These are phyloP conservation scores for Crambe crambe DNA, from an alignment of 37 sponge, comb jelly and placozoan genomes.

Conservation along the genomic window DNA sequence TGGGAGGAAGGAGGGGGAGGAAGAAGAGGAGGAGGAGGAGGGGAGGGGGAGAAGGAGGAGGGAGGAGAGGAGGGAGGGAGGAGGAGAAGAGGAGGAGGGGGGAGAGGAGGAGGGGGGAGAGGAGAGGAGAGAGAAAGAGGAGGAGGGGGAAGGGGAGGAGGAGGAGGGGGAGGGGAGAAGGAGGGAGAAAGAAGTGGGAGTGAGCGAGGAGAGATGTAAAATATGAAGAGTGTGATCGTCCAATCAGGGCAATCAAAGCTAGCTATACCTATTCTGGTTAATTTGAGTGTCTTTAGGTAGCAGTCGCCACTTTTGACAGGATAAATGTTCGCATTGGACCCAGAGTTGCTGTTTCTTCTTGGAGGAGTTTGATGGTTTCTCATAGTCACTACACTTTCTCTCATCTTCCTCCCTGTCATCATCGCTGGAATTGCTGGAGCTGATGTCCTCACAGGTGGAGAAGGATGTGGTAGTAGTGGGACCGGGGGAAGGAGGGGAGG, in stretches of 20 bases:
- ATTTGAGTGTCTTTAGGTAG: constrained; percentile 8
- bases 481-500: not conserved
- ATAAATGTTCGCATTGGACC: constrained; percentile 56
- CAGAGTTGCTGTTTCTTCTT: no score
- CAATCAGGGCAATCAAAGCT: no score
- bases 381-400: not conserved
- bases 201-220: no score
- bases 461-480: not conserved
- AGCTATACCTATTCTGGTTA: not conserved
- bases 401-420: constrained; percentile 5
- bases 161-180: no score
- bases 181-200: no score
- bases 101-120: not conserved
- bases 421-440: constrained; percentile 18
- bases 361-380: no score
- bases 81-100: not conserved
- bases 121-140: not conserved
- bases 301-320: constrained; percentile 48
- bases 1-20: not conserved
- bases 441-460: not conserved
- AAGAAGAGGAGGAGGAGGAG: not conserved
- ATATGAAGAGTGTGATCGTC: no score
- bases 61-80: not conserved
- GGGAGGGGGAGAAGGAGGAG: not conserved
- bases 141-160: constrained; percentile 1